phyloP scores from a whole-genome alignment of 2,113 vertebrate genomes.

The Dendropsophus ebraccatus region DNA sequence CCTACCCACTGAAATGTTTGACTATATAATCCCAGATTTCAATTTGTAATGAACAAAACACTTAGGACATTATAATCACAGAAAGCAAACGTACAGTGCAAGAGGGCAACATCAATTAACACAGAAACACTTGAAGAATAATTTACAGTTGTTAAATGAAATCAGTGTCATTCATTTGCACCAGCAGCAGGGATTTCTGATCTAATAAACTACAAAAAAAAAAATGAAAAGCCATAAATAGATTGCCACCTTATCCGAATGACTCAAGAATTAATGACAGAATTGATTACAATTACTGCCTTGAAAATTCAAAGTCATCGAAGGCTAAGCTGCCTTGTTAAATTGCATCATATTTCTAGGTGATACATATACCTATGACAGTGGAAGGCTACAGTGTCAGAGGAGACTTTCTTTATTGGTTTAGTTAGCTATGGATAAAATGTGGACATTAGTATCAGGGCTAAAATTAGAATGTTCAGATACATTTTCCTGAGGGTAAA shows the following conservation, averaged over 20 bases:
- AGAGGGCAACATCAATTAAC: constrained; percentile 23
- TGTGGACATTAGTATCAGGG: constrained; percentile 11
- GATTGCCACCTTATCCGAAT: constrained; percentile 32
- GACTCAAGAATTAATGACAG: constrained; percentile 48
- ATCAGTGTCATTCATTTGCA: constrained; percentile 25
- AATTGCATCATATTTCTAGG: constrained; percentile 29
- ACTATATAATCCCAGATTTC: not conserved
- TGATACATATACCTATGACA: constrained; percentile 9
- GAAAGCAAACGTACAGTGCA: constrained; percentile 21
- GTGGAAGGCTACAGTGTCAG: constrained; percentile 19
- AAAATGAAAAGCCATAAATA: constrained; percentile 25
- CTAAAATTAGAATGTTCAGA: constrained; percentile 30
- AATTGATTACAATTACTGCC: constrained; percentile 44
- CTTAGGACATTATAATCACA: constrained; percentile 17
- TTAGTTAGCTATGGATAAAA: constrained; percentile 21
- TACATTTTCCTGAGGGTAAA: constrained; percentile 46
- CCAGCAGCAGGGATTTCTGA: constrained; percentile 30
- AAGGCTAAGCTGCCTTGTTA: constrained; percentile 2
- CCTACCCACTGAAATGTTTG: not conserved
- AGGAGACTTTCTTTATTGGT: not conserved
- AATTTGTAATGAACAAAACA: constrained; percentile 31
- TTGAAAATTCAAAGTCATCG: constrained; percentile 33
- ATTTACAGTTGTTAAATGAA: constrained; percentile 36
- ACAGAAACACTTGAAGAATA: constrained; percentile 13
- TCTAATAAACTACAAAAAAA: constrained; percentile 42